Base-by-base conservation (phyloP, 2,113 vertebrate species). In the Pitta sordida region DNA sequence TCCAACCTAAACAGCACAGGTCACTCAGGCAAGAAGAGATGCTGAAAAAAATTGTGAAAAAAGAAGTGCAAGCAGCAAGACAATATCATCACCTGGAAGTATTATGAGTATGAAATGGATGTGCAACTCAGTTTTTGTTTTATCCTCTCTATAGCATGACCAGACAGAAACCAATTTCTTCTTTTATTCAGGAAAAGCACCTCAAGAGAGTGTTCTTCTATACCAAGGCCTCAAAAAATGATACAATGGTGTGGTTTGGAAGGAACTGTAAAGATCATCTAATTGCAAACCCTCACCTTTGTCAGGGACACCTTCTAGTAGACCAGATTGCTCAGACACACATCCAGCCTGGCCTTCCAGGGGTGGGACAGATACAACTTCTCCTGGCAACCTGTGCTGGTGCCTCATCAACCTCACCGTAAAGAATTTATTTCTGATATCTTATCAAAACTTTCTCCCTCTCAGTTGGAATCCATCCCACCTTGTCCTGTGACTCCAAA, bases 361-460 rank as follows among this genome's bases (percentile, higher is more conserved):
- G 16, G 5, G 21, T 21, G n/a, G 5, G 13, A 6, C 29, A 52
- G 1, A 23, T 69, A 59, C 37, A 46, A 0, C 13, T n/a, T 46
- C 29, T 39, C 37, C 39, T 37, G 29, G 29, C 16, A 39, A 60
- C 7, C 5, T 7, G 23, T 26, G n/a, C n/a, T n/a, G n/a, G n/a
- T n/a, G 29, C 11, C 4, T 74, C 20, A 17, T 13, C n/a, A 26
- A 13, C 24, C 29, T 24, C 37, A 21, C 20, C 67, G 39, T 24
- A 22, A 60, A 39, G 16, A 39, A 53, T 46, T 59, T 53, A 16
- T 60, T 53, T n/a, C n/a, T 17, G 18, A 60, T 19, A 67, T 21
- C 44, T 19, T 15, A 53, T 34, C 9, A 41, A 41, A 75, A 53
- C 46, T 30, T 68, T 20, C n/a, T 27, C 12, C 37, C 9, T 53